Evolutionary conservation across 2,888 invertebrate species (phyloP).

Genomic region (Heliconius charithonia): DNA sequence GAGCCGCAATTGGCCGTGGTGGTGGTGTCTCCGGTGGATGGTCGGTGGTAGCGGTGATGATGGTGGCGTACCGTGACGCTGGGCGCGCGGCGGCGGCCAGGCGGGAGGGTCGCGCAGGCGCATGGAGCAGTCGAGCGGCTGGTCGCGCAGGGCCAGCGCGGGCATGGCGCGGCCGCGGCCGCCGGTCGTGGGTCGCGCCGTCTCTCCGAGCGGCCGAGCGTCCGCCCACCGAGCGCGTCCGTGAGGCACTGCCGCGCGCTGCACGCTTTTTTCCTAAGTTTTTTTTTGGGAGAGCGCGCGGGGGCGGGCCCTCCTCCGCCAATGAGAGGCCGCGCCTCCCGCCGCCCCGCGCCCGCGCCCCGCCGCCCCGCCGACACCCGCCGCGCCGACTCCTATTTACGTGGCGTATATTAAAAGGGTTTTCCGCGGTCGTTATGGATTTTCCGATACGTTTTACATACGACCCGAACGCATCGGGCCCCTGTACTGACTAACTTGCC

Average conservation of each 20-base stretch:
- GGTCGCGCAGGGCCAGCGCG: constrained; percentile 86
- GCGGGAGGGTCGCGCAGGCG: constrained; percentile 78
- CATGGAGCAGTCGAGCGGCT: constrained; percentile 90
- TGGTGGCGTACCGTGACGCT: constrained; percentile 65
- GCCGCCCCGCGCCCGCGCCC: constrained; percentile 69
- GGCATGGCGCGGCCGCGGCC: constrained; percentile 85
- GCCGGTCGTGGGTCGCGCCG: constrained; percentile 82
- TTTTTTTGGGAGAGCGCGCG: constrained; percentile 68
- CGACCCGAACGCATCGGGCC: constrained; percentile 46
- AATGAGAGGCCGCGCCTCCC: constrained; percentile 68
- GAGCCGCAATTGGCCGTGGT: constrained; percentile 39
- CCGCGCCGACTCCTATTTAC: constrained; percentile 71
- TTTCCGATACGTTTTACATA: constrained; percentile 79
- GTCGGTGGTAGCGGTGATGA: constrained; percentile 35
- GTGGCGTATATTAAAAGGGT: constrained; percentile 84
- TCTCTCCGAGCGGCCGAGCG: constrained; percentile 65
- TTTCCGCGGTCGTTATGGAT: constrained; percentile 83
- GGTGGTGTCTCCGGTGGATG: constrained; percentile 19
- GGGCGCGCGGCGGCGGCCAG: constrained; percentile 69
- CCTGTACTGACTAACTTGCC: not conserved
- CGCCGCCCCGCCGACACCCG: constrained; percentile 56
- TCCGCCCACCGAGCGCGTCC: constrained; percentile 76
- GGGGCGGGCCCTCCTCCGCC: constrained; percentile 73
- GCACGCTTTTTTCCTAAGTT: constrained; percentile 70
- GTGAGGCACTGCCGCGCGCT: constrained; percentile 77